Conservation (phyloP, 2,888 invertebrate species). For the Anoplius nigerrimus region DNA sequence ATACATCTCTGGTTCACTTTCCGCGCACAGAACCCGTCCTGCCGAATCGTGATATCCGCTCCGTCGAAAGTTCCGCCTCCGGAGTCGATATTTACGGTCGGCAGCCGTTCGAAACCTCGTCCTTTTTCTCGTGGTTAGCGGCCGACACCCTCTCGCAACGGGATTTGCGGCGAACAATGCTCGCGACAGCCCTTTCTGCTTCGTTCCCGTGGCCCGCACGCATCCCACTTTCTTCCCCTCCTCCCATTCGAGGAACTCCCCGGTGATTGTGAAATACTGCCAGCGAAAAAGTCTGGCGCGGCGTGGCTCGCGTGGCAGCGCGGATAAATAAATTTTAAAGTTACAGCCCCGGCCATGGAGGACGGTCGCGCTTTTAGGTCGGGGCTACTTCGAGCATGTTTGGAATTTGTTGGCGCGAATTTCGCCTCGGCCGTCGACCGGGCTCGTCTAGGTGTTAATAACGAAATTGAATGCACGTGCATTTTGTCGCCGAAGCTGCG, state of each 20-base stretch:
- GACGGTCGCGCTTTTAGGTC: conserved; percentile 7
- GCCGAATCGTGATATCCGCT: too few relatives aligned
- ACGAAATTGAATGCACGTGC: too few relatives aligned
- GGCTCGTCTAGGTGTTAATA: too few relatives aligned
- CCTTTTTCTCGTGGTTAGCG: conserved; percentile 9
- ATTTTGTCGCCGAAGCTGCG: too few relatives aligned
- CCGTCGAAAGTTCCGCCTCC: too few relatives aligned
- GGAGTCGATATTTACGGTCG: too few relatives aligned
- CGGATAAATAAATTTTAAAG: conserved; percentile 35
- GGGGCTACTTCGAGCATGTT: conserved; percentile 2
- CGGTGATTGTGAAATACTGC: conserved; percentile 31
- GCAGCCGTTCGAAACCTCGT: too few relatives aligned
- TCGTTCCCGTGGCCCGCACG: background rate
- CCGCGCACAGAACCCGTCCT: too few relatives aligned
- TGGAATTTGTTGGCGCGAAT: too few relatives aligned
- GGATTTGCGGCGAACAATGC: conserved; percentile 17
- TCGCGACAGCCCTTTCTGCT: background rate
- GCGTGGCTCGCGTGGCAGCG: background rate
- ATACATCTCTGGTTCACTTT: too few relatives aligned
- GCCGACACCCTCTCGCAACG: conserved; percentile 1
- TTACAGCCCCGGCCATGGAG: background rate
- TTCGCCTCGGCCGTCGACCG: too few relatives aligned
- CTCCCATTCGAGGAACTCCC: conserved; percentile 30
- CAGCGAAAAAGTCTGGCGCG: conserved; percentile 12
- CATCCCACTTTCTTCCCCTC: background rate